A percentile compares a stretch with the other conserved stretches of the same genome.
These are phyloP conservation scores for Coregonus suidteri DNA, from an alignment of 2,797 vertebrate genomes.

Conservation along the genomic window DNA sequence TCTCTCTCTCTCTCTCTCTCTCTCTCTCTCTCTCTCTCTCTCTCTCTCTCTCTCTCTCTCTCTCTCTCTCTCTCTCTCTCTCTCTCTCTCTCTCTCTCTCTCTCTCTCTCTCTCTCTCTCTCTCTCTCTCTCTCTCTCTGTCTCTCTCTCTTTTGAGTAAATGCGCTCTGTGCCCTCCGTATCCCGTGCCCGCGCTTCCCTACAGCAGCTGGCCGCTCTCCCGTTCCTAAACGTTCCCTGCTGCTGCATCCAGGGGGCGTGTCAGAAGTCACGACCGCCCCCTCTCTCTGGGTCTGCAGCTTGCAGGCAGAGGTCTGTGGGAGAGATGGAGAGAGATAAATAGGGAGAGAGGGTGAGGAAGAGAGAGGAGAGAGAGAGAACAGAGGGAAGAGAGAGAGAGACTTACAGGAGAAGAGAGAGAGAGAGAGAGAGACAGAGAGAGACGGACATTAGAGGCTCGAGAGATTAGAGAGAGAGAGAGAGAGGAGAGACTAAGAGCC, in stretches of 20 bases:
- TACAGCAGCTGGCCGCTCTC: slow-evolving; percentile 68
- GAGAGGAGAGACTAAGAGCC: too few relatives aligned
- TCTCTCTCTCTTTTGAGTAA: slow-evolving; percentile 51
- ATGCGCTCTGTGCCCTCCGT: slow-evolving; percentile 35
- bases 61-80: slow-evolving; percentile 44
- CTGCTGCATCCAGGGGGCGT: slow-evolving; percentile 76
- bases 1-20: slow-evolving; percentile 35
- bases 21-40: slow-evolving; percentile 44
- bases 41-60: slow-evolving; percentile 36
- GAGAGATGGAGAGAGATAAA: too few relatives aligned
- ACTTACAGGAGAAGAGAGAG: not conserved
- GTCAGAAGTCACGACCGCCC: slow-evolving; percentile 55
- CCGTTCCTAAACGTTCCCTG: slow-evolving; percentile 65
- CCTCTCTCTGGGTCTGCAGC: slow-evolving; percentile 25
- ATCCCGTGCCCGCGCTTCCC: slow-evolving; percentile 43
- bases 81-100: slow-evolving; percentile 44
- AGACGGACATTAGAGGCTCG: too few relatives aligned
- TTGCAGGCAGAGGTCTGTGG: not conserved
- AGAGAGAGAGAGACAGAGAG: too few relatives aligned
- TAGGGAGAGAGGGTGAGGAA: not conserved
- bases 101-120: slow-evolving; percentile 60
- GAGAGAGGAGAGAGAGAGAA: not conserved
- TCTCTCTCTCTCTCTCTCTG: slow-evolving; percentile 35
- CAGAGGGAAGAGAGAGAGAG: not conserved
- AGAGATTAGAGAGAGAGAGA: too few relatives aligned